Conservation (phyloP, 2,797 vertebrate genomes). For the Trematomus bernacchii region DNA sequence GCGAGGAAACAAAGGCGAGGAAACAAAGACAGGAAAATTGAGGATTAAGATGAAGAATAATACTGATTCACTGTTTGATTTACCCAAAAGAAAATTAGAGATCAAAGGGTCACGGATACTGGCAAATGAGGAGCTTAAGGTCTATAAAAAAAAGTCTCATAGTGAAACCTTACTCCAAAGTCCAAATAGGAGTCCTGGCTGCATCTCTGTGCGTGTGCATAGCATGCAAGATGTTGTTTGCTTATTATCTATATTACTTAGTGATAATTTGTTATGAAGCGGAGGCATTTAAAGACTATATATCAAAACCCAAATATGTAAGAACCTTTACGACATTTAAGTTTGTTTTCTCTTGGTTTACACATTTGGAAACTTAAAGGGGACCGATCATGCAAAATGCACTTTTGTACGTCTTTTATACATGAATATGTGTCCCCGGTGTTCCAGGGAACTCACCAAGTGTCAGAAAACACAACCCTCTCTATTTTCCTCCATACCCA, state of each 20-base stretch:
- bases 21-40: constrained; percentile 53
- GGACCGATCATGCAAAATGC: no score
- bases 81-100: constrained; percentile 45
- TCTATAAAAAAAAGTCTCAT: constrained; percentile 48
- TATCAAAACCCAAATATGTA: background rate
- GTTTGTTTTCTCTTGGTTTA: background rate
- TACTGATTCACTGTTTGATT: constrained; percentile 49
- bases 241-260: constrained; percentile 31
- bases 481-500: no score
- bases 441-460: no score
- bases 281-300: constrained; percentile 22
- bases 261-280: constrained; percentile 33
- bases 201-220: constrained; percentile 31
- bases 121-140: constrained; percentile 30
- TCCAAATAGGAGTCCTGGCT: constrained; percentile 42
- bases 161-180: constrained; percentile 66
- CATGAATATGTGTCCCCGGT: no score
- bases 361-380: background rate
- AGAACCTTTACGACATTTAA: background rate
- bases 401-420: no score
- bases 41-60: constrained; percentile 51
- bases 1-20: constrained; percentile 37
- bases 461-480: no score
- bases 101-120: constrained; percentile 41
- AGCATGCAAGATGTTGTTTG: constrained; percentile 49